phyloP scores from a whole-genome alignment of 2,113 vertebrate species.

The Aldabrachelys gigantea region DNA sequence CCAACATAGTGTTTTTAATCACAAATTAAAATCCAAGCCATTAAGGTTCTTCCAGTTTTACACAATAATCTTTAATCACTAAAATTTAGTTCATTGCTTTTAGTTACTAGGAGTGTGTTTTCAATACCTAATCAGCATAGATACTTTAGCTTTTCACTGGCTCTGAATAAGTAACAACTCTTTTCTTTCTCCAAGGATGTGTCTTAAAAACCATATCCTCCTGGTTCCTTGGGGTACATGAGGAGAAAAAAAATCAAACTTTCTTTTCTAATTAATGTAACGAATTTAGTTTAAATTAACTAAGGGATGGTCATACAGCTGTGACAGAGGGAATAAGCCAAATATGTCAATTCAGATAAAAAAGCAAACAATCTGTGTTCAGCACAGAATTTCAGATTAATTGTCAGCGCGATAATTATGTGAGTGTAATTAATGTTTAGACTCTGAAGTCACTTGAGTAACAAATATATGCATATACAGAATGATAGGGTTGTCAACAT shows the following conservation, averaged over 20 bases:
- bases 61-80: slow-evolving; percentile 31
- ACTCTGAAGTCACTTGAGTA: slow-evolving; percentile 53
- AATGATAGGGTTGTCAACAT: slow-evolving; percentile 58
- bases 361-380: slow-evolving; percentile 58
- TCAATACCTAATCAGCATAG: background rate
- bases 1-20: slow-evolving; percentile 38
- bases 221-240: slow-evolving; percentile 5
- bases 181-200: slow-evolving; percentile 3
- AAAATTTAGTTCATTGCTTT: slow-evolving; percentile 26
- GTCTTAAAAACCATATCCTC: slow-evolving; percentile 43
- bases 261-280: slow-evolving; percentile 65
- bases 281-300: slow-evolving; percentile 33
- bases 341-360: slow-evolving; percentile 58
- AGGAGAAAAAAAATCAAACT: slow-evolving; percentile 61
- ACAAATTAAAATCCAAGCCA: slow-evolving; percentile 45
- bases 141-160: background rate
- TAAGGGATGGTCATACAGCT: slow-evolving; percentile 50
- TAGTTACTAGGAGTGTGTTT: slow-evolving; percentile 16
- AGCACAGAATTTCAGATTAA: slow-evolving; percentile 59
- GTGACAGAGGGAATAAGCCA: slow-evolving; percentile 65
- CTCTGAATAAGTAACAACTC: slow-evolving; percentile 16
- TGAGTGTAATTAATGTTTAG: slow-evolving; percentile 69
- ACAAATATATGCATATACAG: slow-evolving; percentile 34
- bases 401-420: slow-evolving; percentile 67
- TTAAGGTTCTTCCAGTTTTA: slow-evolving; percentile 20